Percentiles rank a stretch among this genome's conserved stretches.
These are phyloP conservation scores for Zophobas morio DNA, from an alignment of 1,140 invertebrate genomes.

Conservation along the genomic window DNA sequence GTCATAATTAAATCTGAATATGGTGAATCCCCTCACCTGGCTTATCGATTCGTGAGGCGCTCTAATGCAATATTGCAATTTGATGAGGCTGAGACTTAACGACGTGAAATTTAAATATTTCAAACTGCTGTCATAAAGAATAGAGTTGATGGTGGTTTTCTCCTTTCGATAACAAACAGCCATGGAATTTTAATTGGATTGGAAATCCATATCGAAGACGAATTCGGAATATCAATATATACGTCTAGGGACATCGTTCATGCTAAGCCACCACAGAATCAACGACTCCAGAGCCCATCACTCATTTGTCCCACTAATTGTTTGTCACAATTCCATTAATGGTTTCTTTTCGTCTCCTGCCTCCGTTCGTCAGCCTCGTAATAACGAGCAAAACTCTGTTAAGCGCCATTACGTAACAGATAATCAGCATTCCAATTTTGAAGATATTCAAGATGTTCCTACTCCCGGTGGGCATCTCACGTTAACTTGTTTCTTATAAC, in stretches of 20 bases:
- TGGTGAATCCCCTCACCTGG: slow-evolving; percentile 37
- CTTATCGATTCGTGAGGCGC: slow-evolving; percentile 20
- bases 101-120: slow-evolving; percentile 48
- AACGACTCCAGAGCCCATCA: slow-evolving; percentile 14
- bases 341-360: slow-evolving; percentile 7
- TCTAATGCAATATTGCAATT: slow-evolving; percentile 41
- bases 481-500: too few relatives aligned
- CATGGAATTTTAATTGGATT: slow-evolving; percentile 49
- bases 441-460: too few relatives aligned
- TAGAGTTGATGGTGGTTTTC: slow-evolving; percentile 44
- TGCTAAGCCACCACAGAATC: slow-evolving; percentile 28
- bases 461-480: too few relatives aligned
- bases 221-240: slow-evolving; percentile 43
- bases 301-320: slow-evolving; percentile 40
- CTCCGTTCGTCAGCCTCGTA: background rate
- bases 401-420: slow-evolving; percentile 4
- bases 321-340: slow-evolving; percentile 37
- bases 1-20: slow-evolving; percentile 40
- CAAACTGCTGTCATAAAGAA: slow-evolving; percentile 47
- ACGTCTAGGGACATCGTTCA: slow-evolving; percentile 10
- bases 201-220: slow-evolving; percentile 46
- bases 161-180: slow-evolving; percentile 45
- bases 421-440: too few relatives aligned
- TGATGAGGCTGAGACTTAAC: slow-evolving; percentile 41
- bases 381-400: background rate